Base-by-base conservation (phyloP, 2,888 invertebrate species). In the Erannis defoliaria region DNA sequence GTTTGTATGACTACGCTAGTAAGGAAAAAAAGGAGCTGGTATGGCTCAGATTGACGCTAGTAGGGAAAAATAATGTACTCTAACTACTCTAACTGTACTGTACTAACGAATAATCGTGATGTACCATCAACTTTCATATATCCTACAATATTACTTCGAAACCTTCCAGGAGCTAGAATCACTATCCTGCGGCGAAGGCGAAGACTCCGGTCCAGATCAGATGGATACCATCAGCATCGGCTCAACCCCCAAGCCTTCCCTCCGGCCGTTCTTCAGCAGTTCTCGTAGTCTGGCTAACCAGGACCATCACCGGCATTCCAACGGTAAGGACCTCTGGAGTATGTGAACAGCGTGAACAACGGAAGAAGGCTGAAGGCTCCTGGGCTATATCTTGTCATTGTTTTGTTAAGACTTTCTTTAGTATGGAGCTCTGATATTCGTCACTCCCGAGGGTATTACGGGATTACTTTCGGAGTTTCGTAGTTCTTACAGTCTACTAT, bases 141-240 rank as follows among this genome's bases (percentile, higher is more conserved):
- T 9, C 49, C 16, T 18, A 14, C n/a, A 56, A 35, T 2, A 48
- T 1, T 10, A 21, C 29, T n/a, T 40, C 33, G 14, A 14, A 9
- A 23, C 10, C 50, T 56, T 55, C 9, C 96, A 99, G 93, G 99
- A 99, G 86, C 90, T 99, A 72, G 99, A 99, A 88, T 98, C 99
- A 66, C 92, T 99, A 66, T 98, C 98, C 74, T 96, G 96, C 80
- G 96, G 96, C 72, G 96, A 96, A 76, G 94, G 94, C 57, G 96
- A 96, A 77, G 99, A 99, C 85, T 98, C 98, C 10, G 98, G 97
- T 0, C 98, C 98, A 6, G 98, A 98, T 81, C 92, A 92, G 77
- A 94, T 97, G 93, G 99, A 99, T 88, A 98, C 98, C 53, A 96
- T 99, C 94, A 98, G 98, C 82, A 98, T 99, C 80, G 97, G 98